Evolutionary conservation across 2,797 vertebrate species (phyloP).

Genomic region (Cuculus canorus): DNA sequence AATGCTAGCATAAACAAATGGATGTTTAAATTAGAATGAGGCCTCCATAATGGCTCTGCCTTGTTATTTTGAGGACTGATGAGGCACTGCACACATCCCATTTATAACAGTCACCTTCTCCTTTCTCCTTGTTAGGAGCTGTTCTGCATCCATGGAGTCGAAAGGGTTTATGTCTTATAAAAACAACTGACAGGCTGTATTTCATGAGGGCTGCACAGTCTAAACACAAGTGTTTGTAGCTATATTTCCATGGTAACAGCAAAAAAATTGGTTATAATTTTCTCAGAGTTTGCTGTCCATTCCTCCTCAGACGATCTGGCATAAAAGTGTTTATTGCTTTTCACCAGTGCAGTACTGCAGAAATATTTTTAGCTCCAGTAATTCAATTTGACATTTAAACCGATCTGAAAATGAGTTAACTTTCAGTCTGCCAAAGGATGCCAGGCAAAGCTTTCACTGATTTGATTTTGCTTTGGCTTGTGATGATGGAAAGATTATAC

Average conservation of each 20-base stretch:
- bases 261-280: not conserved
- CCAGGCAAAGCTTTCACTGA: conserved; percentile 16
- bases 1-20: conserved; percentile 18
- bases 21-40: conserved; percentile 33
- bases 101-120: not conserved
- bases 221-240: conserved; percentile 59
- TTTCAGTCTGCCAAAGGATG: conserved; percentile 38
- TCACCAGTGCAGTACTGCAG: not conserved
- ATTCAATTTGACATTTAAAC: conserved; percentile 61
- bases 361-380: conserved; percentile 57
- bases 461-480: conserved; percentile 39
- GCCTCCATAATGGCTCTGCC: not conserved
- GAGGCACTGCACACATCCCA: conserved; percentile 66
- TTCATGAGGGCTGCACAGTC: not conserved
- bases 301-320: not conserved
- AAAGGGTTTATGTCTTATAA: conserved; percentile 45
- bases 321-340: conserved; percentile 11
- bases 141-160: conserved; percentile 58
- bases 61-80: conserved; percentile 9
- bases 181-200: conserved; percentile 36
- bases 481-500: not conserved
- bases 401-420: conserved; percentile 37
- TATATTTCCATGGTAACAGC: conserved; percentile 52
- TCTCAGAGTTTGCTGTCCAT: conserved; percentile 2
- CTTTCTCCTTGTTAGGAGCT: conserved; percentile 86